Conservation (phyloP, 2,888 invertebrate genomes). For the Bruchidius siliquastri region DNA sequence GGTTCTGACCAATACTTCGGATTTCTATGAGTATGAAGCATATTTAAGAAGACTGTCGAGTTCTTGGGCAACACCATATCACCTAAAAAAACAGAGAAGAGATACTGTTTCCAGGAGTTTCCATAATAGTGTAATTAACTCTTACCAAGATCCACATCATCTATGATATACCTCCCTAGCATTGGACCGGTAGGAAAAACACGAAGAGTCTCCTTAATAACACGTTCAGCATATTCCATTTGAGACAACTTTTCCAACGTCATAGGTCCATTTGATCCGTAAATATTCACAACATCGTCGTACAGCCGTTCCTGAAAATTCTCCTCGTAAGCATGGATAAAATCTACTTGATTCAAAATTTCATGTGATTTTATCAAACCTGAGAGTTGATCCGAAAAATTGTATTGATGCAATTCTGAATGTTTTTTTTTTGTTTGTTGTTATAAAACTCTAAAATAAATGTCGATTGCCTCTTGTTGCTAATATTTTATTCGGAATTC, state of each 20-base stretch:
- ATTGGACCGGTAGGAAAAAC: neutral
- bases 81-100: neutral
- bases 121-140: neutral
- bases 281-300: neutral
- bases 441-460: no score
- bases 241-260: neutral
- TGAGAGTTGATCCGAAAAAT: no score
- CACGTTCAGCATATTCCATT: neutral
- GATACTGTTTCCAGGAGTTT: no score
- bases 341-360: no score
- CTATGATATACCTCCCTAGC: neutral
- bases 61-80: neutral
- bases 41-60: neutral
- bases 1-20: slow-evolving; percentile 53
- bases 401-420: no score
- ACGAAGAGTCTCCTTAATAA: neutral
- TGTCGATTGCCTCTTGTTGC: no score
- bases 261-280: neutral
- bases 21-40: slow-evolving; percentile 40
- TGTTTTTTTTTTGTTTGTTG: no score
- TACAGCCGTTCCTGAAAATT: neutral
- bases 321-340: no score
- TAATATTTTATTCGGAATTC: no score
- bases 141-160: neutral
- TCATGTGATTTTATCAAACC: no score